These are phyloP conservation scores for Oreochromis niloticus DNA, from an alignment of 2,113 vertebrate genomes.

Conservation along the genomic window DNA sequence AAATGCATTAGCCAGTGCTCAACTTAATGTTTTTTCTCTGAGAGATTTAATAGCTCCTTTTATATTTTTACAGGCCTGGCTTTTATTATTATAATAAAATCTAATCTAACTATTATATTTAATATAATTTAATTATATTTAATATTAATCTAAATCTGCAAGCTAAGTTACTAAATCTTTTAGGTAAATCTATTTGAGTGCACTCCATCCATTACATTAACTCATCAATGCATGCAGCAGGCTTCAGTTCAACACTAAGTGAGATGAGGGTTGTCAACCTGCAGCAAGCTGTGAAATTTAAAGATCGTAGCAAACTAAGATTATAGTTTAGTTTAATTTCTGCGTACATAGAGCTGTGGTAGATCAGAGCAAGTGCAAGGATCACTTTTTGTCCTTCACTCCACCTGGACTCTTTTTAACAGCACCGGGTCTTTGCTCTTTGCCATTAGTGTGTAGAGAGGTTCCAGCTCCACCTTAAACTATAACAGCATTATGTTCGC, in stretches of 20 bases:
- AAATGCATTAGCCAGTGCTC: neutral
- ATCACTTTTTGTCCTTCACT: neutral
- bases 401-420: neutral
- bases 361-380: neutral
- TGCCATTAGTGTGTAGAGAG: neutral
- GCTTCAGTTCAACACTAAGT: neutral
- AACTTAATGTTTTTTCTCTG: neutral
- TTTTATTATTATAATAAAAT: neutral
- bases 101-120: neutral
- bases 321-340: neutral
- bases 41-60: neutral
- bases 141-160: fast-evolving
- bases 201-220: neutral
- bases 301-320: neutral
- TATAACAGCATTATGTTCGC: neutral
- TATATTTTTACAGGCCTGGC: neutral
- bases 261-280: fast-evolving
- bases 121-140: neutral
- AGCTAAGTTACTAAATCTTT: neutral
- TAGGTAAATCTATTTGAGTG: neutral
- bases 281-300: neutral
- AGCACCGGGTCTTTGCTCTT: fast-evolving
- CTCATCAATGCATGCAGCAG: fast-evolving
- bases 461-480: neutral
- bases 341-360: neutral